Evolutionary conservation across 1,140 invertebrate species (phyloP).

Genomic region (Latrodectus geometricus): DNA sequence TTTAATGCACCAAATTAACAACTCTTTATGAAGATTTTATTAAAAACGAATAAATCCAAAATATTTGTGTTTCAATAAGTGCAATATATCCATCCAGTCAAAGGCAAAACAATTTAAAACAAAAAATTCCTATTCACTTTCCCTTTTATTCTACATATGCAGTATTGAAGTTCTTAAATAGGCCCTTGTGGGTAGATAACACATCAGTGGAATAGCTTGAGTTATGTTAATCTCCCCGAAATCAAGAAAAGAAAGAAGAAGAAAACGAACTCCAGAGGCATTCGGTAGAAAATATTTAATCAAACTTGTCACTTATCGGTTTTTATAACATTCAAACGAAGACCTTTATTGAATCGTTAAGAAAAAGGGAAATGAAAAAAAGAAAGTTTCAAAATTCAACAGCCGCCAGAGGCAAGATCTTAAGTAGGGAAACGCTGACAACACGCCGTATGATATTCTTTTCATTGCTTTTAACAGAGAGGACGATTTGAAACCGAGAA

Average conservation of each 20-base stretch:
- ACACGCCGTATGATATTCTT: constrained; percentile 50
- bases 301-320: constrained; percentile 54
- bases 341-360: constrained; percentile 56
- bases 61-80: too few species aligned
- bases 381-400: constrained; percentile 24
- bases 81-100: not conserved
- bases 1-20: too few species aligned
- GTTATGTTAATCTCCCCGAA: constrained; percentile 33
- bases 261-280: constrained; percentile 15
- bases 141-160: not conserved
- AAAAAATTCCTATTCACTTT: not conserved
- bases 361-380: constrained; percentile 35
- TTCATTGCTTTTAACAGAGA: constrained; percentile 29
- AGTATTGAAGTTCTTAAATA: constrained; percentile 10
- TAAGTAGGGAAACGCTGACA: constrained; percentile 41
- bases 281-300: constrained; percentile 56
- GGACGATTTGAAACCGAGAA: constrained; percentile 28
- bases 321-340: constrained; percentile 46
- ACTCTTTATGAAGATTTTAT: too few species aligned
- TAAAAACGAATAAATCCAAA: too few species aligned
- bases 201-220: constrained; percentile 15
- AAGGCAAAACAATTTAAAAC: not conserved
- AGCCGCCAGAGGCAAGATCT: constrained; percentile 6
- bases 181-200: constrained; percentile 16
- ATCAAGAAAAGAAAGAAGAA: constrained; percentile 4